Evolutionary conservation across 2,888 invertebrate species (phyloP), one percentile per base, ranked within the genome.

Genomic region (Drosophila ustulata): DNA sequence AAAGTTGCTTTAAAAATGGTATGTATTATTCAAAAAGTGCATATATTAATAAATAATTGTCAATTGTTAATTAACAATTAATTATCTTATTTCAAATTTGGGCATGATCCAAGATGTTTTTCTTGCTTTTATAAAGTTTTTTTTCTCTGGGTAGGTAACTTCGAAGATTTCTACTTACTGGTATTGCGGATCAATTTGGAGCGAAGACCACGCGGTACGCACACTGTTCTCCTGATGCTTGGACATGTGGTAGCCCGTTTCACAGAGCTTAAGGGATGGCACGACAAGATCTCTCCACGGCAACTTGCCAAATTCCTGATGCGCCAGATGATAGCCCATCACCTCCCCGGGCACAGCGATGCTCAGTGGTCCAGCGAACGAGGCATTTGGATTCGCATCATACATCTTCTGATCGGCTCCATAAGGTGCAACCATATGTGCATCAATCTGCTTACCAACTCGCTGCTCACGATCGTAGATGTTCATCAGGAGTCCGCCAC

Each of bases 271-370:
- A 5, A 96, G 90, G 0, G 95, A 93, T 0, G 96, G 96, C 8
- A 93, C 93, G 0, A 96, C 87, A 7, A 98, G 92, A 0, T 94
- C 94, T 28, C 92, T 92, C 98, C 98, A 98, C 0, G 95, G 93
- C 4, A 97, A 92, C 69, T 93, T 94, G 8, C 97, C 98, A 92
- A 96, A 97, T 34, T 93, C 93, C 80, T 95, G 92, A 91, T 96
- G 94, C 0, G 96, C 96, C 41, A 93, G 93, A 94, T 95, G 95
- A 92, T 97, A 96, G 0, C 98, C 98, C 69, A 94, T 94, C 0
- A 98, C 92, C 91, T 98, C 97, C 0, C 97, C 97, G 0, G 98
- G 98, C 0, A 98, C 95, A 0, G 94, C 98, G 8, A 96, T 94
- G 0, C 97, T 93, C 28, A 95, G 86, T 0, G 95, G 94, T 23